Evolutionary conservation across 1,140 invertebrate species (phyloP).

Genomic region (Psilanteris sp.): DNA sequence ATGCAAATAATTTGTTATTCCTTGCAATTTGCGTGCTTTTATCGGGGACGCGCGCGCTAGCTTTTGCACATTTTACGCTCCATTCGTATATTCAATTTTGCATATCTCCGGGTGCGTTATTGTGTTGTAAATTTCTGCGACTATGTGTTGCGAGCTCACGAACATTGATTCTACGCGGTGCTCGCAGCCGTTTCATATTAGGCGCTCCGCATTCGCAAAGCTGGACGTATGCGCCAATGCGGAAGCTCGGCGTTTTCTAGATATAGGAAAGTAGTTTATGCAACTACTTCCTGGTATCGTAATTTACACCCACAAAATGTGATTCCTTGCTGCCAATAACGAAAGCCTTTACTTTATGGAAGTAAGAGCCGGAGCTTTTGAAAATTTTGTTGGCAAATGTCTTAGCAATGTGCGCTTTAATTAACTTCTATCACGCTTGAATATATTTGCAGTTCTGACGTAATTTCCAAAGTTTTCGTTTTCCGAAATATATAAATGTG

Average conservation of each 20-base stretch:
- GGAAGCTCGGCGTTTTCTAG: constrained; percentile 29
- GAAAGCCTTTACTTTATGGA: constrained; percentile 47
- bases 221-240: constrained; percentile 51
- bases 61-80: constrained; percentile 40
- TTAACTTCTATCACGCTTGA: constrained; percentile 14
- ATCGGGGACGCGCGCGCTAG: constrained; percentile 32
- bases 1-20: constrained; percentile 56
- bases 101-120: constrained; percentile 54
- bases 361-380: neutral
- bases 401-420: constrained; percentile 19
- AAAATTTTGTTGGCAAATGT: neutral
- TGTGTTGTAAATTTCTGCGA: constrained; percentile 44
- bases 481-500: too few relatives aligned
- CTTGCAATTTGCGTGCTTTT: constrained; percentile 54
- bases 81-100: constrained; percentile 61
- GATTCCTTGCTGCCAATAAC: constrained; percentile 56
- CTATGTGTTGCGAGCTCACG: constrained; percentile 48
- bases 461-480: constrained; percentile 3
- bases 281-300: constrained; percentile 57
- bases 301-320: constrained; percentile 53
- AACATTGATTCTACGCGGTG: constrained; percentile 52
- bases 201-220: constrained; percentile 43
- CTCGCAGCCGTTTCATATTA: constrained; percentile 56
- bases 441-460: constrained; percentile 12
- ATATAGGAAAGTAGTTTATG: constrained; percentile 53